phyloP scores from a whole-genome alignment of 2,113 vertebrate genomes.

The Gila orcuttii region DNA sequence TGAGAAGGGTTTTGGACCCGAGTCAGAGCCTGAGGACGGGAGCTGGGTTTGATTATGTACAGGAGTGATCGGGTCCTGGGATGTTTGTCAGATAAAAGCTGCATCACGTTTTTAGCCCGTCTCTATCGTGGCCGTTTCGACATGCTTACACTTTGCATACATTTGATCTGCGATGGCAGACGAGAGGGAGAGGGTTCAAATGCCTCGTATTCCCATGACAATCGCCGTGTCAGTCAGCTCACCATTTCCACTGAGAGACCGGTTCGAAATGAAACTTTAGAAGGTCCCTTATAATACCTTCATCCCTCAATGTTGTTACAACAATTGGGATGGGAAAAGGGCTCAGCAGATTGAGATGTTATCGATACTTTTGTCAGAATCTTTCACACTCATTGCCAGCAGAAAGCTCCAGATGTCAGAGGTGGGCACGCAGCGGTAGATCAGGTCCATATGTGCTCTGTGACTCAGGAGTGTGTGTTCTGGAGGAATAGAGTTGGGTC shows the following conservation, averaged over 20 bases:
- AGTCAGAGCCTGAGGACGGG: conserved; percentile 3
- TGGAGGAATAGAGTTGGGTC: conserved; percentile 41
- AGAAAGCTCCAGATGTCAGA: conserved; percentile 44
- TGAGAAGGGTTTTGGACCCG: conserved; percentile 12
- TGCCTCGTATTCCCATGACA: conserved; percentile 20
- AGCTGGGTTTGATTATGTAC: conserved; percentile 33
- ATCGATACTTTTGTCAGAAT: conserved; percentile 32
- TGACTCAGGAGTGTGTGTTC: conserved; percentile 35
- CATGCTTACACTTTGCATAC: not conserved
- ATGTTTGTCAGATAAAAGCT: not conserved
- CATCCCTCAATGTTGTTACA: not conserved
- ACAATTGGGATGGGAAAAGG: conserved; percentile 35
- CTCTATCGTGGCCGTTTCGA: conserved; percentile 20
- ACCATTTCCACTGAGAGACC: not conserved
- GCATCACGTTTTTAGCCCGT: not conserved
- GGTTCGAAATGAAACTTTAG: conserved; percentile 1
- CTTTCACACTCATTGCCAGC: conserved; percentile 27
- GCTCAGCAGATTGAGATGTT: conserved; percentile 35
- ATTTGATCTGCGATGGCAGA: conserved; percentile 6
- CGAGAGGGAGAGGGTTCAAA: conserved; percentile 1
- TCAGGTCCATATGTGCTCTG: conserved; percentile 30
- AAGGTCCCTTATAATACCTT: conserved; percentile 14
- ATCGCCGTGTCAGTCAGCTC: conserved; percentile 7
- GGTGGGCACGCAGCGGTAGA: conserved; percentile 36
- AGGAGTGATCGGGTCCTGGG: not conserved